phyloP scores from a whole-genome alignment of 2,113 vertebrate species.

The Sylvietta virens region DNA sequence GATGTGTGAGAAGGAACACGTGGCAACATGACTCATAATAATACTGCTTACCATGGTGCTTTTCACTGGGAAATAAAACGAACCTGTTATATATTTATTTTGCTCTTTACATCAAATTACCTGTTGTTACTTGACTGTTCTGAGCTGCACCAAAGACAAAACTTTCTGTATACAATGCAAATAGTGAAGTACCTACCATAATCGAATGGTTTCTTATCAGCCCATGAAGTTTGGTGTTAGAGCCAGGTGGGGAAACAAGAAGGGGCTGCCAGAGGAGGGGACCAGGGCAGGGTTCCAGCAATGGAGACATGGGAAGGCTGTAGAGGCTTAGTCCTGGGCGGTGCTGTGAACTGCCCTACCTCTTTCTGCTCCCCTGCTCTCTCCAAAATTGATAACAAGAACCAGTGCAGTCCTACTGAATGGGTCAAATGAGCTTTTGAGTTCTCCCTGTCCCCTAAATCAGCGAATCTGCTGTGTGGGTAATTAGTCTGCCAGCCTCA shows the following conservation, averaged over 20 bases:
- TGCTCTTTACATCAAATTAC: not conserved
- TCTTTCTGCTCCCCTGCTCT: not conserved
- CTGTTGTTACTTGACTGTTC: not conserved
- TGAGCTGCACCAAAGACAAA: not conserved
- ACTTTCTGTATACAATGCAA: not conserved
- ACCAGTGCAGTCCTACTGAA: not conserved
- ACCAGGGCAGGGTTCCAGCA: not conserved
- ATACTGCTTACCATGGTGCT: not conserved
- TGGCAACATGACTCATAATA: not conserved
- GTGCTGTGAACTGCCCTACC: not conserved
- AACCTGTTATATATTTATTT: not conserved
- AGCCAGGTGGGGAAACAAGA: not conserved
- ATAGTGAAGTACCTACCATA: not conserved
- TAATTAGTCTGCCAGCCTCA: conserved; percentile 18
- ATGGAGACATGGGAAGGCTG: not conserved
- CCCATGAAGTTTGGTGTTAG: not conserved
- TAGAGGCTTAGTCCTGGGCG: not conserved
- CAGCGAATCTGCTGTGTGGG: not conserved
- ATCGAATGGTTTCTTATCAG: not conserved
- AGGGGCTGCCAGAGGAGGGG: not conserved
- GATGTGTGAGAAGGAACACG: conserved; percentile 1
- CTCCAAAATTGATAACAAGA: not conserved
- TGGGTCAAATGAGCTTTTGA: not conserved
- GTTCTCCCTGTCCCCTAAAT: not conserved
- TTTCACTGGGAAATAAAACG: not conserved